Conservation (phyloP, 2,797 vertebrate species). For the Neoniphon sammara region DNA sequence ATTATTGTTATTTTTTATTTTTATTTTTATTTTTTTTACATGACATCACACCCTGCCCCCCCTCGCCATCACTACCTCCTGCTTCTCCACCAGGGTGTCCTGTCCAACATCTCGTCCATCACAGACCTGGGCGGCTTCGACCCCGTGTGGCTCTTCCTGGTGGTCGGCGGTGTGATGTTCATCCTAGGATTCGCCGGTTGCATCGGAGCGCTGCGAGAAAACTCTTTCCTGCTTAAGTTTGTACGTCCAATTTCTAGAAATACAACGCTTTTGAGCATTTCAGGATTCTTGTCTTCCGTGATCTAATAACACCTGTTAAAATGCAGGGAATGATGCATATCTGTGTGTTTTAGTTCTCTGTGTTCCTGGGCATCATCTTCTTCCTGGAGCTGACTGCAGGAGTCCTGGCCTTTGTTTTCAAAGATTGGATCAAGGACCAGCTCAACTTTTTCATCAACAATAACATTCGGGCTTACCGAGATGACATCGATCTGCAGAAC, state of each 20-base stretch:
- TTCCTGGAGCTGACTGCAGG: conserved; percentile 99
- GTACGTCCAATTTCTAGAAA: no score
- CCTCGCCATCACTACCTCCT: conserved; percentile 1
- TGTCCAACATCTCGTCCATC: conserved; percentile 99
- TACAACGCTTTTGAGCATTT: no score
- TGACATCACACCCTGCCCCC: no score
- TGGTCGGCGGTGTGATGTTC: conserved; percentile 99
- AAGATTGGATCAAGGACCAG: conserved; percentile 99
- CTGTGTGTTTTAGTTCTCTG: conserved; percentile 88
- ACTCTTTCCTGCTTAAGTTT: conserved; percentile 98
- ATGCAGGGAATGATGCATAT: conserved; percentile 1
- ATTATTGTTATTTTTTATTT: no score
- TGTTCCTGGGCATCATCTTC: conserved; percentile 99
- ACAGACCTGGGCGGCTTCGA: conserved; percentile 97
- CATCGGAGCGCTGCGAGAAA: conserved; percentile 96
- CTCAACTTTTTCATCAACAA: conserved; percentile 99
- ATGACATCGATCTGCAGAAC: conserved; percentile 99
- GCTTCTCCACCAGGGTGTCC: conserved; percentile 87
- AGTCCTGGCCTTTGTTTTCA: conserved; percentile 98
- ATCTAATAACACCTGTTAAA: conserved; percentile 1
- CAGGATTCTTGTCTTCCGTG: not conserved
- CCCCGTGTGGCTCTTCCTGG: conserved; percentile 98
- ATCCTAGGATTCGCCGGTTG: conserved; percentile 98
- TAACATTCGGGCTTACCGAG: conserved; percentile 97
- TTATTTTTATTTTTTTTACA: no score